Base-by-base conservation (phyloP, 2,888 invertebrate genomes). In the Tenthredo livida region DNA sequence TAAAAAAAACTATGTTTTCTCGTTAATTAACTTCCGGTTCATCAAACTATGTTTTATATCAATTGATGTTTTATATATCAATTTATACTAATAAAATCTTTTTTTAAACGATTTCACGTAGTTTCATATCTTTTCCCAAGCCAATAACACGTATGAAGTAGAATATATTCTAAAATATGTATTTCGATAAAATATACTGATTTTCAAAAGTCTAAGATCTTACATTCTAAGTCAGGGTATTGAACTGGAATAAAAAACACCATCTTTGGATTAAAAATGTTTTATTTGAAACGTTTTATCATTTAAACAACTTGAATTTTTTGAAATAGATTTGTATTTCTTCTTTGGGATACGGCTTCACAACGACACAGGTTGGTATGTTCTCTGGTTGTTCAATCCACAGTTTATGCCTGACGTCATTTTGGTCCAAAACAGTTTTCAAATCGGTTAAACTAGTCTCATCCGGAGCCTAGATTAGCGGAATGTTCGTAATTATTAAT, bases 361-460 rank as follows among this genome's bases (percentile, higher is more conserved):
- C 94, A 12, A 98, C 99, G 88, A 99, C 94, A 93, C 99, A 99
- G 0, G 99, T 99, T 29, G 98, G 96, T 91, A 98, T 97, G 93
- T 99, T 97, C 94, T 99, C 99, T 17, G 99, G 99, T 92, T 99
- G 98, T 94, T 99, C 99, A 85, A 98, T 97, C 99, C 99, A 99
- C 77, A 99, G 91, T 93, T 98, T 99, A 93, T 98, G 97, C 87
- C 96, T 95, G 86, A 99, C 96, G 33, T 95, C 95, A 89, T 96
- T 96, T 89, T 96, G 96, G 86, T 95, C 95, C 86, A 99, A 94
- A 90, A 95, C 96, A 84, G 95, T 95, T 86, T 96, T 95, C 40
- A 99, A 92, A 88, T 95, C 95, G 67, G 94, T 94, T 84, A 99
- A 93, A 85, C 96, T 95, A 50, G 95, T 95, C 94, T 98, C 98